Base-by-base conservation (phyloP, 2,797 vertebrate species). In the Typhlichthys subterraneus region DNA sequence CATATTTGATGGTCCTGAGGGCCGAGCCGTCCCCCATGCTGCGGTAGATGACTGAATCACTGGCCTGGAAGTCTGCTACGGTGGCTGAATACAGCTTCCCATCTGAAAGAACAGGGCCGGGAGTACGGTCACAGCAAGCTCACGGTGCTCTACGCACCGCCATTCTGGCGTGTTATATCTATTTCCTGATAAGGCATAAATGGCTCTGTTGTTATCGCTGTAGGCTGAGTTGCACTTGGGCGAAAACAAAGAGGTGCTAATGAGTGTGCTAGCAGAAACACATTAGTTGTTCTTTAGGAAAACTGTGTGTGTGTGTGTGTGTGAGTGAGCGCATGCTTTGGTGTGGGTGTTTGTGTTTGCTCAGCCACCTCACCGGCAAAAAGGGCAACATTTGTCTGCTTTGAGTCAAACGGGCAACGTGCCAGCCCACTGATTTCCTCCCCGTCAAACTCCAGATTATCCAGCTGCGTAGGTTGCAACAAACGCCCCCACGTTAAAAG, bases 381-480 rank as follows among this genome's bases (percentile, higher is more conserved):
- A 68, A 99, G 96, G 84, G 98, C 98, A 72, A 99, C 97, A n/a
- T 99, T 99, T 92, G 97, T 99, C 94, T 99, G 98, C 92, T 93
- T 97, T 90, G 97, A 94, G 92, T 99, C 98, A 86, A 99, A 99
- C 0, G 98, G 98, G 94, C 98, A 99, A 57, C 97, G 94, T 71
- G 98, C 98, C 94, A 99, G 91, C 69, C 98, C 98, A 81, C 95
- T 99, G 87, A 99, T 98, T 94, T 99, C 98, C 86, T 99, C 97
- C 63, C 97, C 97, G 71, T 99, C 96, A 88, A 98, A 98, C 88
- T 99, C 98, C 63, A 99, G 95, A 89, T 97, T 97, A 92, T 94
- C 97, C 93, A 99, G 88, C 98, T 99, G 84, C 63, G 92, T 85
- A 85, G 91, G 89, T 88, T 1, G 53, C 57, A 84, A 59, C 77